Conservation (phyloP, 2,797 vertebrate species). For the Paedocypris micromegethes region DNA sequence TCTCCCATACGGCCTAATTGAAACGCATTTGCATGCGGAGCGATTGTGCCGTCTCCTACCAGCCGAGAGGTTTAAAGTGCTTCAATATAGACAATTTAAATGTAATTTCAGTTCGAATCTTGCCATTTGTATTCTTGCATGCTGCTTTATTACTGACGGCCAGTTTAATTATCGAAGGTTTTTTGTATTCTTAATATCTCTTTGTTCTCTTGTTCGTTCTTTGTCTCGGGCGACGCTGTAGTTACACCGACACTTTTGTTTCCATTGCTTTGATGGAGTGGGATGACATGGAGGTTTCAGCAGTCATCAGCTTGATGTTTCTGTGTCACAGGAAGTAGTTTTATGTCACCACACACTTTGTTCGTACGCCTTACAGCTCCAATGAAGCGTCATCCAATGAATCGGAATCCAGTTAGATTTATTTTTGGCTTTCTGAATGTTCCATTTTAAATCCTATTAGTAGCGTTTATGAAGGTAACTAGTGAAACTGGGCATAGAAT, state of each 20-base stretch:
- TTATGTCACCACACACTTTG: no score
- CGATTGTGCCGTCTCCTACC: constrained; percentile 5
- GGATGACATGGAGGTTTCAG: no score
- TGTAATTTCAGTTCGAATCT: constrained; percentile 11
- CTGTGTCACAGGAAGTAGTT: no score
- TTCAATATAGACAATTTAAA: constrained; percentile 17
- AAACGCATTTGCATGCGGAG: constrained; percentile 17
- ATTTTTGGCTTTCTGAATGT: no score
- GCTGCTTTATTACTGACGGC: constrained; percentile 20
- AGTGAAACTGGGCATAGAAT: no score
- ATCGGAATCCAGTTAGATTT: no score
- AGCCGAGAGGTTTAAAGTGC: constrained; percentile 17
- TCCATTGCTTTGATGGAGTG: no score
- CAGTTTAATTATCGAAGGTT: constrained; percentile 2
- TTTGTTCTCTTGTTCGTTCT: constrained; percentile 3
- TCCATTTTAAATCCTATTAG: no score
- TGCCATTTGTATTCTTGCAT: constrained; percentile 2
- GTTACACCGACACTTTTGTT: constrained; percentile 2
- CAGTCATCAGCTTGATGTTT: no score
- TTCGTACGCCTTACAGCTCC: no score
- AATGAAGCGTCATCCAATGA: no score
- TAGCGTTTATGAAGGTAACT: no score
- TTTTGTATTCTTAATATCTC: constrained; percentile 18
- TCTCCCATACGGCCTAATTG: constrained; percentile 33
- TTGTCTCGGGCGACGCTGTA: constrained; percentile 22